These are phyloP conservation scores for Electrona antarctica DNA, from an alignment of 2,113 vertebrate genomes.

Conservation along the genomic window DNA sequence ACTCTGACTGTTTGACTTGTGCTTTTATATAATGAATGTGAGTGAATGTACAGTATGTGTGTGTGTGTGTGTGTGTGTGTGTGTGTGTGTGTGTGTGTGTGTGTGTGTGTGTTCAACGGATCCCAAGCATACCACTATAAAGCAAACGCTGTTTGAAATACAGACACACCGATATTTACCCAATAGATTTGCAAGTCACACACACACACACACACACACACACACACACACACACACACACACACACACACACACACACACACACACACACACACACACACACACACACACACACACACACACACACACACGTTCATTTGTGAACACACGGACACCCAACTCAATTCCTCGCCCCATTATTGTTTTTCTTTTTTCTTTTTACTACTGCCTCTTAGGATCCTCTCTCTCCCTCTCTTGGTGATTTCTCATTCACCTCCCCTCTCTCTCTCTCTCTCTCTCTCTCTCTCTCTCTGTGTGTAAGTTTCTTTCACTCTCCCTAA, in stretches of 20 bases:
- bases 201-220: conserved; percentile 2
- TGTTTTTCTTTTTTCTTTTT: too few relatives aligned
- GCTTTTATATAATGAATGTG: too few relatives aligned
- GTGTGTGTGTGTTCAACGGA: background rate
- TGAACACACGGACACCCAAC: background rate
- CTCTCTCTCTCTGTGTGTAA: too few relatives aligned
- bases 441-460: too few relatives aligned
- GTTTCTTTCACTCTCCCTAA: too few relatives aligned
- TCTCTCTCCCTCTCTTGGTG: too few relatives aligned
- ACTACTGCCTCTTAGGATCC: too few relatives aligned
- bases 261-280: conserved; percentile 5
- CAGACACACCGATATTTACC: conserved; percentile 15
- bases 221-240: conserved; percentile 16
- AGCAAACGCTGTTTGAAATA: conserved; percentile 20
- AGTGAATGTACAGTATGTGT: background rate
- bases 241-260: conserved; percentile 14
- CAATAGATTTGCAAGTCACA: background rate
- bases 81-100: background rate
- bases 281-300: conserved; percentile 19
- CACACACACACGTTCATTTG: background rate
- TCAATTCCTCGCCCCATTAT: too few relatives aligned
- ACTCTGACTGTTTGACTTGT: background rate
- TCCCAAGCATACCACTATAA: background rate
- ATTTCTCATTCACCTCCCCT: too few relatives aligned
- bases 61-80: background rate